phyloP scores from a whole-genome alignment of 2,888 invertebrate species.

The Eutolmus rufibarbis region DNA sequence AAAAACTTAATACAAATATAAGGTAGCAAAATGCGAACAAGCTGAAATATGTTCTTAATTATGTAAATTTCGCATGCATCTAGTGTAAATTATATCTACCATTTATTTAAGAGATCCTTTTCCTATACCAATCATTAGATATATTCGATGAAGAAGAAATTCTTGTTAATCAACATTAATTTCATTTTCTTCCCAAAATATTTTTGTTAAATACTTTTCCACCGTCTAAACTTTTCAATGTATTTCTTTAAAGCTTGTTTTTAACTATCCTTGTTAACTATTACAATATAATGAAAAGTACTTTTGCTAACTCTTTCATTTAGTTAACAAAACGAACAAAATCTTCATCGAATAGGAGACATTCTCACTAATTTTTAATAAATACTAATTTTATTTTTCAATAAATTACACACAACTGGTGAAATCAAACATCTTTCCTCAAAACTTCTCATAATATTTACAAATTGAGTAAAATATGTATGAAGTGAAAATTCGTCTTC shows the following conservation, averaged over 20 bases:
- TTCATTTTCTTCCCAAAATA: neutral
- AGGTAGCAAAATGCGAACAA: neutral
- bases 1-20: neutral
- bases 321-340: neutral
- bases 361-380: no score
- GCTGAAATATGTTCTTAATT: neutral
- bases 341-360: neutral
- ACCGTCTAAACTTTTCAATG: no score
- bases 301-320: neutral
- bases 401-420: neutral
- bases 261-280: no score
- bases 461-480: neutral
- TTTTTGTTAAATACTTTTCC: no score
- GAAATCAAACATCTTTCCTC: neutral
- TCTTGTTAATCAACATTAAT: neutral
- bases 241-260: no score
- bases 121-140: neutral
- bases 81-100: neutral
- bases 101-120: neutral
- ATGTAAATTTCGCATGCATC: neutral
- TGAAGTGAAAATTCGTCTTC: neutral
- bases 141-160: neutral
- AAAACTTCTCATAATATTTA: neutral
- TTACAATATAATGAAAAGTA: no score
- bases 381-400: neutral